Evolutionary conservation across 2,797 vertebrate genomes (phyloP).

Genomic region (Gymnopithys bicolor): DNA sequence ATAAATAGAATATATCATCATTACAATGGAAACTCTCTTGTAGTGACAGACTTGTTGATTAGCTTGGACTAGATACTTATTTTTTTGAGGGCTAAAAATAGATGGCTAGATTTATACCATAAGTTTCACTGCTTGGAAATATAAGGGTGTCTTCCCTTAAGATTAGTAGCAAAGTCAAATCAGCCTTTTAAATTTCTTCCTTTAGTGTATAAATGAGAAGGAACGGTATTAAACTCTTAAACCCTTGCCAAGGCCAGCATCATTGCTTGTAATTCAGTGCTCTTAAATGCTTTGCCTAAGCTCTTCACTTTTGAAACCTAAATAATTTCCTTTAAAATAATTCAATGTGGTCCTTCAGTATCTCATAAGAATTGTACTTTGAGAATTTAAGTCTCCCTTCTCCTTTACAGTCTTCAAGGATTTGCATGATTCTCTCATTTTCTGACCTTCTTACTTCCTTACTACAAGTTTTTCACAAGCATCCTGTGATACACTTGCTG

Average conservation of each 20-base stretch:
- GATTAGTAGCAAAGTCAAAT: not conserved
- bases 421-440: not conserved
- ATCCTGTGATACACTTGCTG: not conserved
- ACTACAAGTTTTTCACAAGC: not conserved
- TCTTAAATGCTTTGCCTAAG: not conserved
- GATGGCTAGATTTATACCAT: not conserved
- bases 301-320: not conserved
- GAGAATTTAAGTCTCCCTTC: not conserved
- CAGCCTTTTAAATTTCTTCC: not conserved
- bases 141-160: not conserved
- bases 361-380: not conserved
- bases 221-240: not conserved
- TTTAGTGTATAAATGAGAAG: not conserved
- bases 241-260: not conserved
- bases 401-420: not conserved
- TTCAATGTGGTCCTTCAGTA: not conserved
- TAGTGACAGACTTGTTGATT: not conserved
- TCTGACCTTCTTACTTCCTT: not conserved
- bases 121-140: not conserved
- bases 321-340: not conserved
- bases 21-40: not conserved
- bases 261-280: not conserved
- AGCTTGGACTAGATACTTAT: not conserved
- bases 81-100: not conserved
- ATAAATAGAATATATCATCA: not conserved